Evolutionary conservation across 2,888 invertebrate genomes (phyloP).

Genomic region (Amblyjoppa fuscipennis): DNA sequence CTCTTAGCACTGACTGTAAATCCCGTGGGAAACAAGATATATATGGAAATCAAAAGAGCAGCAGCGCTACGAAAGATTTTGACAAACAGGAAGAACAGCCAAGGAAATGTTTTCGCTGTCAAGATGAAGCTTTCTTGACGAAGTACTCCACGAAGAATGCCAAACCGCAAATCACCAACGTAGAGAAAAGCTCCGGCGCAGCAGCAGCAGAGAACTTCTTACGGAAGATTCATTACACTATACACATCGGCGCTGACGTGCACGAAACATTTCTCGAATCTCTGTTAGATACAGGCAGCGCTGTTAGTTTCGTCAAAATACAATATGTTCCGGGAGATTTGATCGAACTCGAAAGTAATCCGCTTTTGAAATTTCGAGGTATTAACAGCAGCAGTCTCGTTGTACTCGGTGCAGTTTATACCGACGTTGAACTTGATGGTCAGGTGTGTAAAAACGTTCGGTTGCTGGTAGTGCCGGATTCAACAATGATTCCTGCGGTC

Average conservation of each 20-base stretch:
- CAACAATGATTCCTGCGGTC: slow-evolving; percentile 56
- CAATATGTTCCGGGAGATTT: neutral
- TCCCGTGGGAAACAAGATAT: neutral
- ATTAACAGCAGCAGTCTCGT: slow-evolving; percentile 50
- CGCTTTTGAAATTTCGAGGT: slow-evolving; percentile 31
- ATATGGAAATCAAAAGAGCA: neutral
- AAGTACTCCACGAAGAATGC: neutral
- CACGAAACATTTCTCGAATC: neutral
- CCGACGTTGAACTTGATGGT: slow-evolving; percentile 7
- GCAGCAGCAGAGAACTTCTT: neutral
- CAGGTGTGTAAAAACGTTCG: neutral
- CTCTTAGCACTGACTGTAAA: slow-evolving; percentile 8
- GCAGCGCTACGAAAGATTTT: neutral
- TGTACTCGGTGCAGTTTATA: slow-evolving; percentile 52
- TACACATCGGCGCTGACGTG: neutral
- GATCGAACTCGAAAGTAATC: neutral
- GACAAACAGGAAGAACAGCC: neutral
- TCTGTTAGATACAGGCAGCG: neutral
- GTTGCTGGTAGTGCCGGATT: slow-evolving; percentile 60
- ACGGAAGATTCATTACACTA: neutral
- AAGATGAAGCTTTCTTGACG: neutral
- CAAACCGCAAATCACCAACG: slow-evolving; percentile 33
- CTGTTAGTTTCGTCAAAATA: neutral
- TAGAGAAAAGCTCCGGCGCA: neutral
- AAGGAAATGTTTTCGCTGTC: slow-evolving; percentile 39